Percentiles rank a stretch among this genome's conserved stretches.
Conservation (phyloP, 1,140 invertebrate species). For the Calosoma granatense region DNA sequence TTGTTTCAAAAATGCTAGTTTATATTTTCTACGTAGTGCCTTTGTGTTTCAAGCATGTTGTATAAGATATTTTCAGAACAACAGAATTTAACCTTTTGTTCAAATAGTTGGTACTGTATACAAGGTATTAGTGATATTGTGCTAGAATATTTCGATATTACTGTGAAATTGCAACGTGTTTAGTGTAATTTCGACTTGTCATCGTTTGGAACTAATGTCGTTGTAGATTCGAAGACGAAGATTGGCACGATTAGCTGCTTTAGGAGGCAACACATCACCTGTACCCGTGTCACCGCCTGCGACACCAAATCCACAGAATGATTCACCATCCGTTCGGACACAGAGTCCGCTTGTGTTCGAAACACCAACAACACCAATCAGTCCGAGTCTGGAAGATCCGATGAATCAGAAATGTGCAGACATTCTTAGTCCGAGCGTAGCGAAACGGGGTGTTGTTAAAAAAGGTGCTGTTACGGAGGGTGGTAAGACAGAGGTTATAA, state of each 20-base stretch:
- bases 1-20: constrained; percentile 11
- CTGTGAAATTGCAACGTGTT: too few relatives aligned
- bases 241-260: constrained; percentile 50
- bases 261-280: constrained; percentile 33
- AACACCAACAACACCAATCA: background rate
- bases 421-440: constrained; percentile 46
- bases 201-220: too few relatives aligned
- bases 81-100: too few relatives aligned
- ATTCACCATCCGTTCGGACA: constrained; percentile 23
- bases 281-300: constrained; percentile 28
- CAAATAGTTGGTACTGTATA: too few relatives aligned
- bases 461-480: constrained; percentile 5
- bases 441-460: constrained; percentile 40
- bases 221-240: constrained; percentile 56
- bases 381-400: constrained; percentile 35
- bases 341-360: constrained; percentile 26
- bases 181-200: too few relatives aligned
- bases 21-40: background rate
- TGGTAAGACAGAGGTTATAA: constrained; percentile 4
- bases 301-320: constrained; percentile 27
- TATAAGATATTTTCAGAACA: too few relatives aligned
- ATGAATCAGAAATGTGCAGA: constrained; percentile 29
- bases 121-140: too few relatives aligned
- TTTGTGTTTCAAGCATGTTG: background rate
- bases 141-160: too few relatives aligned